Evolutionary conservation across 2,888 invertebrate genomes (phyloP), one percentile per base, ranked within the genome.

Genomic region (Brachycybe producta): DNA sequence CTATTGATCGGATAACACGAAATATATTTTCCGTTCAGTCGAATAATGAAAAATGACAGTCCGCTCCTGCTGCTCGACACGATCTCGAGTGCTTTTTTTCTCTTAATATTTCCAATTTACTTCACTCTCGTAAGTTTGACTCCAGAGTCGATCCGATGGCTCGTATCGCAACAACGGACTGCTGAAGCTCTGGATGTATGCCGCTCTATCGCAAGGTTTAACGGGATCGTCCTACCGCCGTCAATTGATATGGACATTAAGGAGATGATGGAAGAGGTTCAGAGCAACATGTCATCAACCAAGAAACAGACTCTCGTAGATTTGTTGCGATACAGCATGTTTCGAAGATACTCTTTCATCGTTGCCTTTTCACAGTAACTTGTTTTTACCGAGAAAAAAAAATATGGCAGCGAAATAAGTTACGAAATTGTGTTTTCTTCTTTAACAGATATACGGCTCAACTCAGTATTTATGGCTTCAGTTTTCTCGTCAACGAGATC

Each of bases 401-500:
- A n/a, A n/a, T n/a, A n/a, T n/a, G n/a, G n/a, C n/a, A n/a, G n/a
- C n/a, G n/a, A n/a, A n/a, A n/a, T n/a, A n/a, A n/a, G n/a, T n/a
- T n/a, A n/a, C n/a, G n/a, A n/a, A n/a, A n/a, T n/a, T 39, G 23
- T 26, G 27, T n/a, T 23, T 23, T 26, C 5, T 43, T 43, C 28
- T n/a, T 38, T 15, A 38, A 5, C n/a, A 47, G 47, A 34, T 47
- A 39, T 17, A 13, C 34, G 3, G 47, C 47, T 7, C 47, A 47
- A 27, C 36, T 47, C 15, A 23, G 38, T 17, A 26, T 47, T 23
- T 47, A 47, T 38, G 47, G 47, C 15, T 47, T 47, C 35, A 47
- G 34, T 28, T 47, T 47, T 47, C 26, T 47, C 8, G 39, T 47
- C 15, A 39, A 35, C 5, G 47, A 47, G n/a, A 47, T 47, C 38